phyloP scores from a whole-genome alignment of 2,797 vertebrate species.

The Eidolon dupreanum region DNA sequence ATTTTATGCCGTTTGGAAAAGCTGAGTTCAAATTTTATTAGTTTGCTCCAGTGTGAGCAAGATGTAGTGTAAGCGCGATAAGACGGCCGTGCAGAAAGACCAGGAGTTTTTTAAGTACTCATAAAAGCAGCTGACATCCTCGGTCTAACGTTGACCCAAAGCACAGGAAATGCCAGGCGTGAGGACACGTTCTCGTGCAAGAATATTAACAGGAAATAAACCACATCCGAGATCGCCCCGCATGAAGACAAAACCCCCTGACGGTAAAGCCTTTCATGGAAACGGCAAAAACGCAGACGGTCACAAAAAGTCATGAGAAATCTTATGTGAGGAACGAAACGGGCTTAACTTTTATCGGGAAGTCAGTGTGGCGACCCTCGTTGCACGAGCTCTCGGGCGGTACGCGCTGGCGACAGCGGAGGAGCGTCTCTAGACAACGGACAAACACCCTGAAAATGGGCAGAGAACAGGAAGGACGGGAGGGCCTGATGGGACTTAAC shows the following conservation, averaged over 20 bases:
- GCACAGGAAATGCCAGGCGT: neutral
- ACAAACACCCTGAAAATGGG: conserved; percentile 59
- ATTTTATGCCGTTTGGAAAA: no score
- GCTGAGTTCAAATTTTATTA: no score
- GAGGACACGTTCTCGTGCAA: conserved; percentile 1
- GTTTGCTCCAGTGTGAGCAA: no score
- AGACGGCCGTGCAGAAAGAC: no score
- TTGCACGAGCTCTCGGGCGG: conserved; percentile 45
- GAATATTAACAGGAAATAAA: conserved; percentile 65
- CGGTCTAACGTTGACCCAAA: neutral
- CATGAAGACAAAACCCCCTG: neutral
- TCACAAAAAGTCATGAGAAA: conserved; percentile 58
- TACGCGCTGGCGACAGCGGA: conserved; percentile 45
- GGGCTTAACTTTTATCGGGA: conserved; percentile 60
- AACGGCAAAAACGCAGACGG: conserved; percentile 47
- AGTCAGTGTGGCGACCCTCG: conserved; percentile 45
- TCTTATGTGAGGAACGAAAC: conserved; percentile 49
- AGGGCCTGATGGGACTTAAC: conserved; percentile 55
- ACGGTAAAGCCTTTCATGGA: conserved; percentile 57
- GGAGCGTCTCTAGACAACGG: neutral
- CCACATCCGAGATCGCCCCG: conserved; percentile 23
- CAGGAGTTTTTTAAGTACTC: no score
- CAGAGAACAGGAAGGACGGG: conserved; percentile 8
- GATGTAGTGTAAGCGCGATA: no score
- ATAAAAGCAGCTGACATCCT: no score